Evolutionary conservation across 2,113 vertebrate genomes (phyloP).

Genomic region (Atrichornis clamosus): DNA sequence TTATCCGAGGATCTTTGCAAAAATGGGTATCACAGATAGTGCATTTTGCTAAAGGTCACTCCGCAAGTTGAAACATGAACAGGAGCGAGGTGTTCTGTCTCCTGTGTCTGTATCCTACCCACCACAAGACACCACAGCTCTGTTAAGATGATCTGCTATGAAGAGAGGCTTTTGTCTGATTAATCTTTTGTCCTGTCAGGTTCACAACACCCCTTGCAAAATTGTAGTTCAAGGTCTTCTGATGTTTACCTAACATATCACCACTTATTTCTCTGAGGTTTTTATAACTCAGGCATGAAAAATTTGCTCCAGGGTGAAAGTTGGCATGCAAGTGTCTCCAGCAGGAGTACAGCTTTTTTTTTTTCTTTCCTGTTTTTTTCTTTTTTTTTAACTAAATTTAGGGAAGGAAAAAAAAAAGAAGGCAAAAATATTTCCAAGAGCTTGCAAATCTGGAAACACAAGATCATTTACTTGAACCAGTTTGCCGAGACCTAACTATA

Average conservation of each 20-base stretch:
- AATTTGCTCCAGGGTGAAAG: conserved; percentile 57
- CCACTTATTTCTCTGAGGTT: conserved; percentile 52
- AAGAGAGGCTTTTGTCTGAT: conserved; percentile 47
- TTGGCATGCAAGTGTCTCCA: conserved; percentile 36
- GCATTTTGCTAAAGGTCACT: conserved; percentile 42
- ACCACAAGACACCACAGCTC: neutral
- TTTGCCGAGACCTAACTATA: neutral
- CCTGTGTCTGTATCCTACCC: neutral
- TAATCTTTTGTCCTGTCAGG: conserved; percentile 51
- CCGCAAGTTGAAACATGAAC: conserved; percentile 35
- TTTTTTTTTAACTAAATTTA: neutral
- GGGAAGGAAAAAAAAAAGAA: neutral
- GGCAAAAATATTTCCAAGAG: neutral
- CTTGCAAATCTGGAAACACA: neutral
- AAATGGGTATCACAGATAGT: neutral
- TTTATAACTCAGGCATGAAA: conserved; percentile 65
- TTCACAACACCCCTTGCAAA: conserved; percentile 34
- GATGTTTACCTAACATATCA: conserved; percentile 54
- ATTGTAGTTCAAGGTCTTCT: conserved; percentile 52
- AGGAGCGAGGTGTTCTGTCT: neutral
- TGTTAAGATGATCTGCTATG: neutral
- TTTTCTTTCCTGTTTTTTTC: neutral
- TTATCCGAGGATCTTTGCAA: neutral
- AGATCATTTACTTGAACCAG: neutral
- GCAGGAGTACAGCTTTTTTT: neutral